These are phyloP conservation scores for Pseudomugil tenellus DNA, from an alignment of 2,797 vertebrate species.

Conservation along the genomic window DNA sequence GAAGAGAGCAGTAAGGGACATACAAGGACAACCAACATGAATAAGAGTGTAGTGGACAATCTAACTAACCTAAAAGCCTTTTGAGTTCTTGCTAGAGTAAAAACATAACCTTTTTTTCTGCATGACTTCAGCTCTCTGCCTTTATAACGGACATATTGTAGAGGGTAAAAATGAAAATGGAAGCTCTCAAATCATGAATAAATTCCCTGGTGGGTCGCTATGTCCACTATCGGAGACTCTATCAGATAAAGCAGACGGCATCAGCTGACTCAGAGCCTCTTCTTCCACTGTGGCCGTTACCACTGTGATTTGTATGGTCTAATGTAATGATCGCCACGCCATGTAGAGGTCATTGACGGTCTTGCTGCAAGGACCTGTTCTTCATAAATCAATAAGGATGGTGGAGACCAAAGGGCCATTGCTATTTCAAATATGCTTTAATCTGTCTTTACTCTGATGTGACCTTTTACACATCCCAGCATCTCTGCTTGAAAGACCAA, in stretches of 20 bases:
- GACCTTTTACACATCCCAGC: background rate
- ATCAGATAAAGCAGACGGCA: constrained; percentile 36
- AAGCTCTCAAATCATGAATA: constrained; percentile 33
- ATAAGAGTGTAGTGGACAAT: background rate
- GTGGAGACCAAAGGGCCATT: constrained; percentile 29
- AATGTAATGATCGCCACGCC: constrained; percentile 44
- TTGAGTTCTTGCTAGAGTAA: constrained; percentile 25
- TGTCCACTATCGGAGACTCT: constrained; percentile 41
- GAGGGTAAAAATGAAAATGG: constrained; percentile 36
- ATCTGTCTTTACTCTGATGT: constrained; percentile 18
- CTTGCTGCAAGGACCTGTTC: constrained; percentile 42
- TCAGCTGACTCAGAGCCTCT: constrained; percentile 35
- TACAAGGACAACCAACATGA: background rate
- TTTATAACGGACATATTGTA: constrained; percentile 15
- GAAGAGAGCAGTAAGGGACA: constrained; percentile 1
- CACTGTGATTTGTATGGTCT: constrained; percentile 55
- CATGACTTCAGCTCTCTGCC: constrained; percentile 30
- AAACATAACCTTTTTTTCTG: constrained; percentile 32
- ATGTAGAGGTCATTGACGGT: constrained; percentile 45
- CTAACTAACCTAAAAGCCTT: background rate
- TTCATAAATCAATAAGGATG: constrained; percentile 53
- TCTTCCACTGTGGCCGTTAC: constrained; percentile 45
- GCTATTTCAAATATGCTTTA: constrained; percentile 32
- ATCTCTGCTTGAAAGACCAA: background rate
- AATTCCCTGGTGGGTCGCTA: constrained; percentile 30